These are phyloP conservation scores for Rhynchomys soricoides DNA, from an alignment of 2,113 vertebrate species.

Conservation along the genomic window DNA sequence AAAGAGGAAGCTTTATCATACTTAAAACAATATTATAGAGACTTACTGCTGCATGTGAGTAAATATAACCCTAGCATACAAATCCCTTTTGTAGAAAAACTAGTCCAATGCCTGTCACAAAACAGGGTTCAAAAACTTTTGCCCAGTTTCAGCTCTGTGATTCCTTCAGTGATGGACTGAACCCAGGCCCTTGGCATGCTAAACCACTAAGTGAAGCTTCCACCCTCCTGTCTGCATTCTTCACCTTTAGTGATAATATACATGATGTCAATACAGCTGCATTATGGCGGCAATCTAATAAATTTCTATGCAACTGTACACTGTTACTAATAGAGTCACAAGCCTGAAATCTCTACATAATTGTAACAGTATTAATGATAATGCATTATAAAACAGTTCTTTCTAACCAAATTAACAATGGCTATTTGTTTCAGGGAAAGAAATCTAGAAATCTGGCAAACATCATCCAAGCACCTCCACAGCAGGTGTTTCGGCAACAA, in stretches of 20 bases:
- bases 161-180: not conserved
- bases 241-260: not conserved
- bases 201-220: not conserved
- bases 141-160: not conserved
- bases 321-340: not conserved
- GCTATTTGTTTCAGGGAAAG: not conserved
- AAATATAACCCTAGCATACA: not conserved
- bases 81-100: not conserved
- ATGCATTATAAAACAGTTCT: not conserved
- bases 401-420: not conserved
- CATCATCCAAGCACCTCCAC: not conserved
- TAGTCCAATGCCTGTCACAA: not conserved
- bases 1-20: not conserved
- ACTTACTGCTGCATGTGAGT: not conserved
- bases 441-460: not conserved
- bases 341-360: not conserved
- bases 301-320: conserved; percentile 5
- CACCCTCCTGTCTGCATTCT: not conserved
- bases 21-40: not conserved
- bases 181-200: not conserved
- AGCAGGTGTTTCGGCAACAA: not conserved
- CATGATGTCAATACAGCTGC: not conserved
- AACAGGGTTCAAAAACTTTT: not conserved
- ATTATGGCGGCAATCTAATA: not conserved
- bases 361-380: conserved; percentile 6